Percentiles rank a stretch among this genome's conserved stretches.
Evolutionary conservation across 2,888 invertebrate genomes (phyloP).

Genomic region (Eueremaeus valkanovi): DNA sequence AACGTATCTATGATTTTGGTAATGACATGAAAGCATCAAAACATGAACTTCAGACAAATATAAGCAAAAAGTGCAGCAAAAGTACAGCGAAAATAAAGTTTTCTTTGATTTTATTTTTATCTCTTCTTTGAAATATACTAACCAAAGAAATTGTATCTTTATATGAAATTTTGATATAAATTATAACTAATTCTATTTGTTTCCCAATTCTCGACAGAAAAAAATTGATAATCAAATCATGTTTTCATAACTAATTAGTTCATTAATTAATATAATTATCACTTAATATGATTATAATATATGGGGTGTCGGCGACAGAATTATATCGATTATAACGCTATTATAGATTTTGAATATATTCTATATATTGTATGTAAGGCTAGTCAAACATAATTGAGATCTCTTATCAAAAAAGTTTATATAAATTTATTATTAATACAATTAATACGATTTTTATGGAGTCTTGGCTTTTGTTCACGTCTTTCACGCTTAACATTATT

Average conservation of each 20-base stretch:
- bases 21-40: background rate
- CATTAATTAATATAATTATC: background rate
- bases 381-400: constrained; percentile 1
- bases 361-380: too few relatives aligned
- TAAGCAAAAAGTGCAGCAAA: too few relatives aligned
- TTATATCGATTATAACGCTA: background rate
- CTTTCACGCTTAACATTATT: constrained; percentile 4
- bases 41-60: background rate
- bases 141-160: constrained; percentile 17
- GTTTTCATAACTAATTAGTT: background rate
- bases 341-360: too few relatives aligned
- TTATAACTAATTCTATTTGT: constrained; percentile 1
- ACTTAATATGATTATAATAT: constrained; percentile 17
- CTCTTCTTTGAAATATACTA: constrained; percentile 5
- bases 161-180: constrained; percentile 10
- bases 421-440: background rate
- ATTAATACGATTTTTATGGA: constrained; percentile 5
- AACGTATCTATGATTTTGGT: constrained; percentile 23
- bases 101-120: constrained; percentile 26
- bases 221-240: constrained; percentile 24
- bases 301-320: constrained; percentile 10
- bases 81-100: too few relatives aligned
- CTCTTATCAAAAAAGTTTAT: background rate
- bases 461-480: constrained; percentile 26
- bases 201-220: background rate